Evolutionary conservation across 2,888 invertebrate genomes (phyloP), one percentile per base, ranked within the genome.

Genomic region (Biston betularia): DNA sequence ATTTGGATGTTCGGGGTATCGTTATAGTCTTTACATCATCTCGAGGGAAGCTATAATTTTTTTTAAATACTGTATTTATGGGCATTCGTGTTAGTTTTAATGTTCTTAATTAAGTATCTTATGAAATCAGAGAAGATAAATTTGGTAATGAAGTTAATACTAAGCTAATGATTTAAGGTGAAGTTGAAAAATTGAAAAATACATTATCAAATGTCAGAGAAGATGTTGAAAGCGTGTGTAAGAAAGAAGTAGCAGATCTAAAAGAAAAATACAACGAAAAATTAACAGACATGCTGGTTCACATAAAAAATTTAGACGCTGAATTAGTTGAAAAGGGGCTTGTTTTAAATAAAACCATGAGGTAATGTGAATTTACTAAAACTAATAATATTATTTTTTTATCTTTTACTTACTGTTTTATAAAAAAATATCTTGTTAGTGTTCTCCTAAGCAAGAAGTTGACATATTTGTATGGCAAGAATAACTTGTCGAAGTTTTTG

Each of bases 261-360:
- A 95, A 93, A 79, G 89, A 94, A 4, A 94, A 94, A 70, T 95
- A 95, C 74, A 94, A 94, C 38, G 94, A 94, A 57, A 96, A 95
- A 80, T 83, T 95, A 12, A 88, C 95, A 54, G 94, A 94, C 55
- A 94, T 95, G 88, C 77, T 94, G 14, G 79, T 89, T 10, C 95
- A 96, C 71, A 93, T 96, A 11, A 93, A 93, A 74, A 93, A 93
- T 71, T 77, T 95, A 14, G 95, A 95, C 75, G 81, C 93, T 0
- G 95, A 96, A 74, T 79, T 96, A 44, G 92, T 94, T 24, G 93
- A 95, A 66, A 96, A 95, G 75, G 91, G 91, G 35, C 80, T 93
- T 9, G 79, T 95, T 61, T 72, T 95, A 0, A 95, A 95, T 72
- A 94, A 94, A 80, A 82, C 89, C 0, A 73, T 89, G 15, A 88